These are phyloP conservation scores for Cephus cinctus DNA, from an alignment of 1,140 invertebrate genomes.

Conservation along the genomic window DNA sequence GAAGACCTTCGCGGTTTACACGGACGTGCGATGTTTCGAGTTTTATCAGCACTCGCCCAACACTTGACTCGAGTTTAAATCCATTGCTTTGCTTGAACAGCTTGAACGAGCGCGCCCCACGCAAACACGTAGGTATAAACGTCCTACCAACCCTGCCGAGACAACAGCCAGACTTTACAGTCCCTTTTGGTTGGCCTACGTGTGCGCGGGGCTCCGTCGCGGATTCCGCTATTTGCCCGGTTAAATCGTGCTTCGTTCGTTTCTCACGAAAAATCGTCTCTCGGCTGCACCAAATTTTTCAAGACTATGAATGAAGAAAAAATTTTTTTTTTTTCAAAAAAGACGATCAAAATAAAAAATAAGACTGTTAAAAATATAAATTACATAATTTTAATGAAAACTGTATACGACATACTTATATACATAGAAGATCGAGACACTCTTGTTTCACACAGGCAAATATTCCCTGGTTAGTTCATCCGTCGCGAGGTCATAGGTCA, in stretches of 20 bases:
- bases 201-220: constrained; percentile 29
- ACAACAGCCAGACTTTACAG: constrained; percentile 25
- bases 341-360: no score
- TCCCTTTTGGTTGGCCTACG: constrained; percentile 21
- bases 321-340: no score
- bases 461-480: no score
- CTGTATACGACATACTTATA: no score
- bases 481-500: no score
- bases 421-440: no score
- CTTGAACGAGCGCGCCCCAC: constrained; percentile 5
- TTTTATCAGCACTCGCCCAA: constrained; percentile 30
- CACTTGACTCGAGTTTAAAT: constrained; percentile 35
- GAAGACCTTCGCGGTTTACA: constrained; percentile 24
- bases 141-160: constrained; percentile 8
- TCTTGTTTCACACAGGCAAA: no score
- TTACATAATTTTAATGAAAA: no score
- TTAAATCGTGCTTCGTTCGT: no score
- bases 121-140: constrained; percentile 29
- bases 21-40: constrained; percentile 26
- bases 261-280: no score
- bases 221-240: constrained; percentile 33
- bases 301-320: neutral
- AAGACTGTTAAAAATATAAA: no score
- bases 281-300: no score
- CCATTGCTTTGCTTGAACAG: constrained; percentile 20